These are phyloP conservation scores for Drosophila macrothrix DNA, from an alignment of 2,888 invertebrate genomes.

Conservation along the genomic window DNA sequence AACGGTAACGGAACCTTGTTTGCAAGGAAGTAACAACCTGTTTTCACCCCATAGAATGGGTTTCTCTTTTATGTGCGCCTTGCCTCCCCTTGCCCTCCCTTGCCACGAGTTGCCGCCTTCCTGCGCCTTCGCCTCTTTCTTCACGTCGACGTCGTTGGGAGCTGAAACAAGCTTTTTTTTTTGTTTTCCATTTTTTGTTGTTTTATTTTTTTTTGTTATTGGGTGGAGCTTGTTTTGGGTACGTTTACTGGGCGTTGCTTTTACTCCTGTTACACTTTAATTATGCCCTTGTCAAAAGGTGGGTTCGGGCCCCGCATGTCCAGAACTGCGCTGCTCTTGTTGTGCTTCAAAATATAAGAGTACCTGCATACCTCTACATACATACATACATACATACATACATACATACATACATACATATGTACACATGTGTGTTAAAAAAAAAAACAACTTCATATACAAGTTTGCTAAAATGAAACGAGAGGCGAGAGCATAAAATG, in stretches of 20 bases:
- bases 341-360: slow-evolving; percentile 18
- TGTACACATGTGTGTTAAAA: slow-evolving; percentile 6
- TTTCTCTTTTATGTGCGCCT: slow-evolving; percentile 64
- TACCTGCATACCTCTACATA: background rate
- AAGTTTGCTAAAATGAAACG: slow-evolving; percentile 26
- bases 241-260: slow-evolving; percentile 59
- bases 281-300: slow-evolving; percentile 81
- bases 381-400: background rate
- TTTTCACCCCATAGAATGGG: slow-evolving; percentile 78
- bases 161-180: slow-evolving; percentile 15
- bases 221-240: slow-evolving; percentile 28
- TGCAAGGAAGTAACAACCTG: slow-evolving; percentile 81
- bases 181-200: background rate
- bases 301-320: slow-evolving; percentile 48
- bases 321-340: slow-evolving; percentile 44
- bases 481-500: background rate
- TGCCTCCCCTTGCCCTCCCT: slow-evolving; percentile 2
- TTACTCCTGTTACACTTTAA: slow-evolving; percentile 76
- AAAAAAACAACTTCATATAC: slow-evolving; percentile 4
- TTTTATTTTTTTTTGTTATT: background rate
- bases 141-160: slow-evolving; percentile 40
- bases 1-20: slow-evolving; percentile 82
- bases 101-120: background rate
- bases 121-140: slow-evolving; percentile 28
- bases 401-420: too few species aligned